Evolutionary conservation across 2,113 vertebrate species (phyloP).

Genomic region (Anolis carolinensis): DNA sequence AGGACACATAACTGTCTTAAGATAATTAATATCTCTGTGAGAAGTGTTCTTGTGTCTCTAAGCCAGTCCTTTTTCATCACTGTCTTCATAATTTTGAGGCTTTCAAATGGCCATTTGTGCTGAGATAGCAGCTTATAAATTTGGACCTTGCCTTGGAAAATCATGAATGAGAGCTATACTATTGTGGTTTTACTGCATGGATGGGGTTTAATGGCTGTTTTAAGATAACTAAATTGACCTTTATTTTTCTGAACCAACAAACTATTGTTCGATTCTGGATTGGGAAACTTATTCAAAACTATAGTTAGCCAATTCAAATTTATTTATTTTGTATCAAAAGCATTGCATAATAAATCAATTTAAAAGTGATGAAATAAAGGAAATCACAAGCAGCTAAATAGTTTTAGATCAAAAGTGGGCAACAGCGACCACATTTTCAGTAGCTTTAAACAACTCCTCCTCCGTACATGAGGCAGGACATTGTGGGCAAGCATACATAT

Average conservation of each 20-base stretch:
- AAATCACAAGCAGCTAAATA: no score
- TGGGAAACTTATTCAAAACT: not conserved
- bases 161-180: not conserved
- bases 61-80: not conserved
- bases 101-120: not conserved
- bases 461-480: no score
- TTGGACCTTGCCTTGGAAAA: not conserved
- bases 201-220: not conserved
- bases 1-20: not conserved
- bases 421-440: no score
- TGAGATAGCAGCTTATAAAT: not conserved
- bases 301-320: not conserved
- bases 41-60: not conserved
- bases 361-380: no score
- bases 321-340: no score
- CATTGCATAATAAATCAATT: no score
- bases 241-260: not conserved
- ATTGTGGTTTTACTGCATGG: no score
- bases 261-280: not conserved
- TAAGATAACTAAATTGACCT: not conserved
- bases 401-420: no score
- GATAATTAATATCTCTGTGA: not conserved
- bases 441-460: no score
- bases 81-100: not conserved
- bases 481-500: no score